Conservation (phyloP, 2,888 invertebrate species). For the Elgonia sp. region DNA sequence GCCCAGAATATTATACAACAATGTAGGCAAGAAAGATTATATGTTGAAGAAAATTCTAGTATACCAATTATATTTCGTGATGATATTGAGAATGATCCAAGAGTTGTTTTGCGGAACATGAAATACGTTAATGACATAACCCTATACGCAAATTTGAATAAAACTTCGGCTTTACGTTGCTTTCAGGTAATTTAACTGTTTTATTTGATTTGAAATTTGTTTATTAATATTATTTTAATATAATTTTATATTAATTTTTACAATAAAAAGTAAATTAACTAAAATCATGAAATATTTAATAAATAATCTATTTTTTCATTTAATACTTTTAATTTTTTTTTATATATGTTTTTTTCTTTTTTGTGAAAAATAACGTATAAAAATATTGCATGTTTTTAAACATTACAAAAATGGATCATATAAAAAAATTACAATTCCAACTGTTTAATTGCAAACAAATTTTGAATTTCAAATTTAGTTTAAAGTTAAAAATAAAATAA, state of each 20-base stretch:
- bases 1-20: constrained; percentile 33
- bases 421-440: too few relatives aligned
- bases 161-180: constrained; percentile 49
- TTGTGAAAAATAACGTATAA: too few relatives aligned
- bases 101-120: constrained; percentile 43
- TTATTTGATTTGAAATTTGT: constrained; percentile 18
- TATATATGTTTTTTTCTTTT: too few relatives aligned
- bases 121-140: constrained; percentile 44
- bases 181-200: constrained; percentile 44
- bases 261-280: too few relatives aligned
- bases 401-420: too few relatives aligned
- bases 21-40: constrained; percentile 30
- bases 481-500: too few relatives aligned
- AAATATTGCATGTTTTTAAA: too few relatives aligned
- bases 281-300: too few relatives aligned
- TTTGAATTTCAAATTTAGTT: too few relatives aligned
- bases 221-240: not conserved
- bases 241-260: constrained; percentile 22
- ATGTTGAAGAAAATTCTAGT: constrained; percentile 5
- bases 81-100: constrained; percentile 45
- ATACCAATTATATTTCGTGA: not conserved
- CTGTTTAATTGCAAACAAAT: too few relatives aligned
- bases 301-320: too few relatives aligned
- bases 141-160: constrained; percentile 47
- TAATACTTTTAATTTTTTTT: too few relatives aligned